Base-by-base conservation (phyloP, 2,113 vertebrate species). In the Chauna torquata region DNA sequence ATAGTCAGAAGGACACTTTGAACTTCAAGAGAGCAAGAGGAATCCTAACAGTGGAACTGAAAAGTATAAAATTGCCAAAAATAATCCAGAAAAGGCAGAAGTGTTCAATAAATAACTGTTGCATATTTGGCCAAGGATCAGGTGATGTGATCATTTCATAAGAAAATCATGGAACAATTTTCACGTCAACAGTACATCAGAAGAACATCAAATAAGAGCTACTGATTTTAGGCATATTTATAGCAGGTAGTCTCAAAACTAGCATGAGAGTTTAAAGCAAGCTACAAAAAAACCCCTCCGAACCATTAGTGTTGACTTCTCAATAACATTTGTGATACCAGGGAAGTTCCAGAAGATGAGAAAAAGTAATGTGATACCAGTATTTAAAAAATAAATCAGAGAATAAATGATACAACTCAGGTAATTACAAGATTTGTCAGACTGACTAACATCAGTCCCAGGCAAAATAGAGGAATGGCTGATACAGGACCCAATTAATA, bases 161-260 rank as follows among this genome's bases (percentile, higher is more conserved):
- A 77, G 82, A 76, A 95, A 96, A 91, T 82, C 40, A 85, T 85
- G 84, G 89, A 91, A 82, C 62, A 54, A 74, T 95, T 94, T 94
- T 90, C 36, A 82, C 68, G 94, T 75, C 81, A 84, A 50, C 70
- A 87, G 44, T 84, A 65, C 65, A 91, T 91, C 84, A 90, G 80
- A 95, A 91, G 44, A 84, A 85, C 1, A 4, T 93, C 78, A 95
- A 91, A 76, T 52, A 91, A 85, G 40, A 95, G 81, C 89, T 88
- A 94, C 89, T 89, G 82, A 57, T 80, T 94, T 80, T 34, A 78
- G 52, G 72, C 15, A 20, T 64, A 85, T 91, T 92, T 94, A 78
- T 64, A 89, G 64, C 19, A 15, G 20, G 88, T 55, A 45, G n/a
- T 57, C 36, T 76, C 59, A 94, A 84, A 90, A 88, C 23, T 1